A percentile compares a stretch with the other conserved stretches of the same genome.
phyloP scores from a whole-genome alignment of 1,140 invertebrate species.

The Nylanderia fulva region DNA sequence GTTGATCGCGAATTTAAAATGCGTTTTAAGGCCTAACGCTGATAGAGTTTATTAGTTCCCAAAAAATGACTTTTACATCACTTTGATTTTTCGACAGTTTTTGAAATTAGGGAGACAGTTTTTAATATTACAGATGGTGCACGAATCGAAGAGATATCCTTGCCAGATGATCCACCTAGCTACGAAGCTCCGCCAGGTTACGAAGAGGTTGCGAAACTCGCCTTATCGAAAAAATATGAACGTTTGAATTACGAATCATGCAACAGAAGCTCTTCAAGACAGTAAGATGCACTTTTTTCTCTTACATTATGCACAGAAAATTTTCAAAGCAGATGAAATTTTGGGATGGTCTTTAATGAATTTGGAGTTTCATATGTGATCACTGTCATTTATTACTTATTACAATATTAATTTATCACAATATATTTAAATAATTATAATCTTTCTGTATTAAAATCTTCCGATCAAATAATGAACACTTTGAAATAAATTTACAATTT shows the following conservation, averaged over 20 bases:
- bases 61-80: constrained; percentile 48
- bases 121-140: constrained; percentile 84
- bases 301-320: not conserved
- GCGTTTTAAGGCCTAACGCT: not conserved
- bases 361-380: not conserved
- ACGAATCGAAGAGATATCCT: constrained; percentile 86
- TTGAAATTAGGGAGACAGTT: constrained; percentile 70
- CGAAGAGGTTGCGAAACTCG: constrained; percentile 89
- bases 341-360: not conserved
- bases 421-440: not conserved
- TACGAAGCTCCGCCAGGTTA: constrained; percentile 91
- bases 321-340: not conserved
- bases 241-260: constrained; percentile 48
- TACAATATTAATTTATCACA: too few relatives aligned
- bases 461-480: not conserved
- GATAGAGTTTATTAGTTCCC: not conserved
- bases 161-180: constrained; percentile 88
- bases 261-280: constrained; percentile 73
- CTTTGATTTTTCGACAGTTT: constrained; percentile 34
- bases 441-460: not conserved
- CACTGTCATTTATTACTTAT: not conserved
- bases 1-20: not conserved
- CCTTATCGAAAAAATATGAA: constrained; percentile 78
- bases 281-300: constrained; percentile 42
- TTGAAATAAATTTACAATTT: not conserved